Conservation (phyloP, 2,888 invertebrate genomes). For the Arge pagana region DNA sequence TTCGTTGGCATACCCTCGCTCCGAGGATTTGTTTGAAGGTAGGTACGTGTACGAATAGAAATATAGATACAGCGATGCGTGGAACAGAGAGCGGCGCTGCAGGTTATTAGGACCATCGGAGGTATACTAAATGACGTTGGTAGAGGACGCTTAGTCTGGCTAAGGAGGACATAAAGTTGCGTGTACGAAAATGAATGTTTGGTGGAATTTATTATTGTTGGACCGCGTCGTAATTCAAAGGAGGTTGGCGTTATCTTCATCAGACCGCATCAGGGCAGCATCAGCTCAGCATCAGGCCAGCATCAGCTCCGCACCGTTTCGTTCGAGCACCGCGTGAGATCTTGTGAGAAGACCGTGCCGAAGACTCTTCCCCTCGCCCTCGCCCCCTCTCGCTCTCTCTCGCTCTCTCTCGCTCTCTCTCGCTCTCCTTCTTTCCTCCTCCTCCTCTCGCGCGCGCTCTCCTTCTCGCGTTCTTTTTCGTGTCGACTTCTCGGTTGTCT, state of each 20-base stretch:
- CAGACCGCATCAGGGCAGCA: slow-evolving; percentile 41
- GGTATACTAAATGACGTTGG: slow-evolving; percentile 56
- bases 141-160: slow-evolving; percentile 52
- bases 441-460: too few relatives aligned
- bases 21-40: too few relatives aligned
- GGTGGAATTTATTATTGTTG: slow-evolving; percentile 57
- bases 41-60: too few relatives aligned
- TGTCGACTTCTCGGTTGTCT: too few relatives aligned
- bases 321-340: slow-evolving; percentile 44
- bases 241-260: slow-evolving; percentile 57
- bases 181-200: slow-evolving; percentile 58
- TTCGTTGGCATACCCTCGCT: too few relatives aligned
- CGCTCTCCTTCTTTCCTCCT: too few relatives aligned
- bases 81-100: slow-evolving; percentile 27
- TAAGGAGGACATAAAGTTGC: slow-evolving; percentile 58
- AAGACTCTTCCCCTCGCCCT: slow-evolving; percentile 8
- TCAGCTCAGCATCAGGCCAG: slow-evolving; percentile 26
- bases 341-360: slow-evolving; percentile 31
- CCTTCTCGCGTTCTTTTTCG: too few relatives aligned
- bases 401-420: too few relatives aligned
- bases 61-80: too few relatives aligned
- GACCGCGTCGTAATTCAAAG: slow-evolving; percentile 56
- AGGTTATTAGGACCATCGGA: slow-evolving; percentile 55
- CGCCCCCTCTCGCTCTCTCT: too few relatives aligned
- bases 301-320: slow-evolving; percentile 21